phyloP scores from a whole-genome alignment of 2,888 invertebrate genomes.

The Leptogaster cylindrica region DNA sequence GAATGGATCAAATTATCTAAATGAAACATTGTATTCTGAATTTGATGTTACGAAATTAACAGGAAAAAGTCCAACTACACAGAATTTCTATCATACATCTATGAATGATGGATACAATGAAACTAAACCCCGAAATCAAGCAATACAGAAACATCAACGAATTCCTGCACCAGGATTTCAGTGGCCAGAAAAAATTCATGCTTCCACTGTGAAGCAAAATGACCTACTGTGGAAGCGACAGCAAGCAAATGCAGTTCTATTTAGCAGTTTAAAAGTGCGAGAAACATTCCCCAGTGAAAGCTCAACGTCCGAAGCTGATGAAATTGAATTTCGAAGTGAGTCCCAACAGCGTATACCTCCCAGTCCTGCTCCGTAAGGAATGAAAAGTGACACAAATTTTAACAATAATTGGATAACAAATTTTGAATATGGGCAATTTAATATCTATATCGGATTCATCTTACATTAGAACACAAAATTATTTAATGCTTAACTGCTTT shows the following conservation, averaged over 20 bases:
- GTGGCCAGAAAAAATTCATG: constrained; percentile 63
- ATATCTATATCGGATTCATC: too few species aligned
- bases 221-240: constrained; percentile 59
- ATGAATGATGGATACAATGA: background rate
- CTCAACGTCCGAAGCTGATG: constrained; percentile 61
- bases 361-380: constrained; percentile 63
- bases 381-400: constrained; percentile 1
- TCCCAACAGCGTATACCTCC: constrained; percentile 61
- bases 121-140: constrained; percentile 5
- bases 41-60: constrained; percentile 62
- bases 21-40: constrained; percentile 56
- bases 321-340: constrained; percentile 59
- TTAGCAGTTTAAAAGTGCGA: constrained; percentile 49
- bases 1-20: constrained; percentile 48
- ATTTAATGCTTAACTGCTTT: too few species aligned
- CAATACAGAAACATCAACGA: constrained; percentile 8
- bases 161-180: constrained; percentile 55
- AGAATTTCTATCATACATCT: constrained; percentile 46
- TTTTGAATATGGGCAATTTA: too few species aligned
- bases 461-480: too few species aligned
- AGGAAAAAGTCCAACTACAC: constrained; percentile 61
- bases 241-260: constrained; percentile 48
- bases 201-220: constrained; percentile 60
- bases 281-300: constrained; percentile 57
- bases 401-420: too few species aligned